These are phyloP conservation scores for Glaucopsyche alexis DNA, from an alignment of 2,888 invertebrate genomes.

Conservation along the genomic window DNA sequence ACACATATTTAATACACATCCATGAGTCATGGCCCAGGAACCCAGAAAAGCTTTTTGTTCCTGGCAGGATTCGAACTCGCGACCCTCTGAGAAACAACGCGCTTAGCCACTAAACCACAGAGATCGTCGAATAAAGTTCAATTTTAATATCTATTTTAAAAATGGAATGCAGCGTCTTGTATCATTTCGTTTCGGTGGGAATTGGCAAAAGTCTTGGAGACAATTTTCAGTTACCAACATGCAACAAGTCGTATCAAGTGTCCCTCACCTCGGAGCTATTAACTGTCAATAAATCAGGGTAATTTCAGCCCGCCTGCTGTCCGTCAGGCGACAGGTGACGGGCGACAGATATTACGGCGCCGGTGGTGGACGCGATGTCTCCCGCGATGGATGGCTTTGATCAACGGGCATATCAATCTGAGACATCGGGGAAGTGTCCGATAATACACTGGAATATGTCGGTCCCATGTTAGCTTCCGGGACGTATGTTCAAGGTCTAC, in stretches of 20 bases:
- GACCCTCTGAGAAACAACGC: too few species aligned
- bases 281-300: not conserved
- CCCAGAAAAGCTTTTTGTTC: too few species aligned
- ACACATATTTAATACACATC: too few species aligned
- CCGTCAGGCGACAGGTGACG: not conserved
- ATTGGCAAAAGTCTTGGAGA: too few species aligned
- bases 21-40: too few species aligned
- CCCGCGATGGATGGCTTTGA: constrained; percentile 4
- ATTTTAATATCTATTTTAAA: too few species aligned
- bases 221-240: too few species aligned
- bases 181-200: too few species aligned
- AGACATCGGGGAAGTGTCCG: constrained; percentile 13
- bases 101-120: too few species aligned
- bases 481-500: not conserved
- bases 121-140: too few species aligned
- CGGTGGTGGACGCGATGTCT: not conserved
- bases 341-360: constrained; percentile 1
- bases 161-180: too few species aligned
- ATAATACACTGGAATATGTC: not conserved
- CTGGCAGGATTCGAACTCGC: too few species aligned
- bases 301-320: not conserved
- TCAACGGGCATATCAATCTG: not conserved
- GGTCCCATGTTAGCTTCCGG: not conserved
- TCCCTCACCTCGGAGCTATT: not conserved
- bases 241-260: not conserved